A percentile compares a stretch with the other conserved stretches of the same genome.
These are phyloP conservation scores for Danaus melanippus DNA, from an alignment of 1,140 invertebrate species.

Conservation along the genomic window DNA sequence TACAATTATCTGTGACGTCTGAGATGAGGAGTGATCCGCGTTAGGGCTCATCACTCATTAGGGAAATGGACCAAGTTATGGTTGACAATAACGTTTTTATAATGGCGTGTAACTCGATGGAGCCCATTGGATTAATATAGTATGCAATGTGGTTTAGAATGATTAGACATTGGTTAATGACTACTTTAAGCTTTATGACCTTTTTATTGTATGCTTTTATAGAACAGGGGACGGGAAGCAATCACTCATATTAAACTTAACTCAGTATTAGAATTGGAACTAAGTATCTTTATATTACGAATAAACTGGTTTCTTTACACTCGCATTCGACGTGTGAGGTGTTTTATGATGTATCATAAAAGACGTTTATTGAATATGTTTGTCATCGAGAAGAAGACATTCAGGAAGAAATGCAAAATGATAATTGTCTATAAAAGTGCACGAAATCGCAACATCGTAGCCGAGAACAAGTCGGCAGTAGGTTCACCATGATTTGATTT, in stretches of 20 bases:
- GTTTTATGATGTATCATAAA: no score
- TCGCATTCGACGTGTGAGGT: no score
- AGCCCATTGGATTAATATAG: slow-evolving; percentile 15
- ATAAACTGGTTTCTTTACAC: no score
- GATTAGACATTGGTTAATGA: slow-evolving; percentile 22
- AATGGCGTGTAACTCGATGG: slow-evolving; percentile 27
- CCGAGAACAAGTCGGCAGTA: slow-evolving; percentile 22
- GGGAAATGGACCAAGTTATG: slow-evolving; percentile 33
- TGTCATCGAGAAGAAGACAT: slow-evolving; percentile 28
- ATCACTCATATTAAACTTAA: no score
- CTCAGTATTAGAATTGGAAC: no score
- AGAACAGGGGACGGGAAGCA: no score
- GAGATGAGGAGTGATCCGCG: slow-evolving; percentile 31
- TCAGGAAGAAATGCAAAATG: slow-evolving; percentile 50
- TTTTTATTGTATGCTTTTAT: background rate
- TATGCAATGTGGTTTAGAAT: slow-evolving; percentile 21
- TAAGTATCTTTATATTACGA: no score
- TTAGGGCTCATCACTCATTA: slow-evolving; percentile 36
- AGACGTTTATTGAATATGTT: slow-evolving; percentile 3
- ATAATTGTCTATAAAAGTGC: slow-evolving; percentile 53
- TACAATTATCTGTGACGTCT: slow-evolving; percentile 31
- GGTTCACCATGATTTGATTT: background rate
- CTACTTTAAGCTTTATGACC: background rate
- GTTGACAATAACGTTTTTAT: slow-evolving; percentile 35
- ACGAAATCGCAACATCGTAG: slow-evolving; percentile 29